These are phyloP conservation scores for Allobates femoralis DNA, from an alignment of 2,797 vertebrate species.

Conservation along the genomic window DNA sequence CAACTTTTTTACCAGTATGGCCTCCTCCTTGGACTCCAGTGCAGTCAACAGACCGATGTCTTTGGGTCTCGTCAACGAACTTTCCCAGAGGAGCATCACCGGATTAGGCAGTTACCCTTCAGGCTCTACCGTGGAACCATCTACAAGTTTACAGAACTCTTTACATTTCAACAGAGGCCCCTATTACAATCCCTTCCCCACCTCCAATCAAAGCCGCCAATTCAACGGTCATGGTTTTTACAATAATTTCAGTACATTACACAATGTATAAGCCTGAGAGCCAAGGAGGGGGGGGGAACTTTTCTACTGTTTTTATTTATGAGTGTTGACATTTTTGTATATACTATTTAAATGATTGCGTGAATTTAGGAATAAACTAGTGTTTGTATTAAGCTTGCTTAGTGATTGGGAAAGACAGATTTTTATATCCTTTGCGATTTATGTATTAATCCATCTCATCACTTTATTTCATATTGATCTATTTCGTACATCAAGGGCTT, in stretches of 20 bases:
- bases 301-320: constrained; percentile 91
- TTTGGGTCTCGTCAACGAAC: constrained; percentile 82
- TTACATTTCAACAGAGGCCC: constrained; percentile 81
- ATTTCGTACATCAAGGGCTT: too few relatives aligned
- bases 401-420: too few relatives aligned
- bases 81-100: constrained; percentile 87
- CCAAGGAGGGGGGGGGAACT: constrained; percentile 27
- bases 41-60: constrained; percentile 75
- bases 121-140: constrained; percentile 69
- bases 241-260: constrained; percentile 87
- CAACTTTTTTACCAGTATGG: constrained; percentile 92
- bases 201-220: constrained; percentile 81
- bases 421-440: too few relatives aligned
- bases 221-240: constrained; percentile 92
- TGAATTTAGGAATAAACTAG: constrained; percentile 50
- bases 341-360: constrained; percentile 22
- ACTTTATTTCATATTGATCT: too few relatives aligned
- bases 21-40: constrained; percentile 75
- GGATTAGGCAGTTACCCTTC: constrained; percentile 83
- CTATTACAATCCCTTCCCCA: constrained; percentile 87
- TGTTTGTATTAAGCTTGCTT: neutral
- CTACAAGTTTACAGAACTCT: constrained; percentile 67
- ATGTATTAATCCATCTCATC: too few relatives aligned
- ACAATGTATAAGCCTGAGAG: too few relatives aligned
- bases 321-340: constrained; percentile 65